Evolutionary conservation across 2,888 invertebrate genomes (phyloP), one percentile per base, ranked within the genome.

Genomic region (Alsophila aescularia): DNA sequence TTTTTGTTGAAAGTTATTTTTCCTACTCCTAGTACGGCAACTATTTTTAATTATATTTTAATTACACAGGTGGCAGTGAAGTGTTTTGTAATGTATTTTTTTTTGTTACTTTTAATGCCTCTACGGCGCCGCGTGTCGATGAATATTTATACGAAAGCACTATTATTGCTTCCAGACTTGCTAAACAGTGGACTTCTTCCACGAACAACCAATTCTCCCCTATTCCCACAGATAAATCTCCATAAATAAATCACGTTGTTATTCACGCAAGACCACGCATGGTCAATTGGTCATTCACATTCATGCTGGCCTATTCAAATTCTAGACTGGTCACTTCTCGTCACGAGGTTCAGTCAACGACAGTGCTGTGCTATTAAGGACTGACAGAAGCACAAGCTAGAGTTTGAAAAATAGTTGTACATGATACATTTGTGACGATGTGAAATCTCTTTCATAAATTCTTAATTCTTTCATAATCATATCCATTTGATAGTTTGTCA

Each of bases 241-340:
- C 60, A 72, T 78, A 73, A 74, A 75, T 73, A 75, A 72, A 71
- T 75, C 73, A 79, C 70, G 69, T 64, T 40, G 45, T 51, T 67
- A 64, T 69, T 79, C 63, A 57, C 67, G 60, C 69, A 63, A 72
- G 77, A 74, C 66, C 67, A 71, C 66, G 62, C n/a, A n/a, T n/a
- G n/a, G n/a, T n/a, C n/a, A n/a, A n/a, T 61, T 61, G 59, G 70
- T 75, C 67, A 78, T 75, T 74, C 59, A 73, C 72, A 83, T 84
- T 76, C 79, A 73, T 45, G 55, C 62, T 60, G 55, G 60, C 53
- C 63, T 40, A 57, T 49, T 49, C 31, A 42, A 14, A 58, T 47
- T 53, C 59, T 32, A 31, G 10, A 3, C 52, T 32, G 12, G 51
- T 41, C 35, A 47, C 50, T 21, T 56, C 64, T 64, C 49, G 64